A percentile compares a stretch with the other conserved stretches of the same genome.
phyloP scores from a whole-genome alignment of 2,888 invertebrate genomes.

The Panzeria rudis region DNA sequence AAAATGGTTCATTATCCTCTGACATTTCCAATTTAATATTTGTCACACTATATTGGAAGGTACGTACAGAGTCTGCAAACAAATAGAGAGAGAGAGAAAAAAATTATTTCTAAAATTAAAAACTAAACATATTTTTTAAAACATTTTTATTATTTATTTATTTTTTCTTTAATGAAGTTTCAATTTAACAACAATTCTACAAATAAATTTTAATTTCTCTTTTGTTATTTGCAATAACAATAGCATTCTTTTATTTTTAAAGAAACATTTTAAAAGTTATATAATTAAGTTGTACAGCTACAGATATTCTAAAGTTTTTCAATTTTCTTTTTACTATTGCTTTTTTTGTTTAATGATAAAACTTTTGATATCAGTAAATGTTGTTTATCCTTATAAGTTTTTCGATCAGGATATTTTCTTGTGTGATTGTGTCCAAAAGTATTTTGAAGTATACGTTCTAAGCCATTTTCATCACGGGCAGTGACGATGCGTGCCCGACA shows the following conservation, averaged over 20 bases:
- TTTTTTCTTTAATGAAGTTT: background rate
- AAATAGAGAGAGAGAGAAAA: slow-evolving; percentile 11
- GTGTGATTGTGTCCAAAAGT: slow-evolving; percentile 81
- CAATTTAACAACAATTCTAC: slow-evolving; percentile 9
- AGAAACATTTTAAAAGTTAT: background rate
- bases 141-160: background rate
- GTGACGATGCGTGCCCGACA: slow-evolving; percentile 82
- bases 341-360: slow-evolving; percentile 57
- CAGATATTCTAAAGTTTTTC: slow-evolving; percentile 2
- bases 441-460: slow-evolving; percentile 80
- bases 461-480: slow-evolving; percentile 77
- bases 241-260: slow-evolving; percentile 14
- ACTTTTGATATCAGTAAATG: slow-evolving; percentile 54
- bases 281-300: background rate
- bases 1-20: slow-evolving; percentile 70
- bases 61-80: slow-evolving; percentile 71
- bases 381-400: slow-evolving; percentile 53
- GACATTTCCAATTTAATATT: slow-evolving; percentile 72
- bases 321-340: slow-evolving; percentile 21
- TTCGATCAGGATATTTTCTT: slow-evolving; percentile 75
- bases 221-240: slow-evolving; percentile 23
- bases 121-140: background rate
- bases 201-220: slow-evolving; percentile 20
- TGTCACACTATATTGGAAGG: slow-evolving; percentile 72
- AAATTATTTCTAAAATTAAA: background rate